Evolutionary conservation across 53 echinoderm and acorn worm species (phyloP).

Genomic region (Mesocentrotus franciscanus): DNA sequence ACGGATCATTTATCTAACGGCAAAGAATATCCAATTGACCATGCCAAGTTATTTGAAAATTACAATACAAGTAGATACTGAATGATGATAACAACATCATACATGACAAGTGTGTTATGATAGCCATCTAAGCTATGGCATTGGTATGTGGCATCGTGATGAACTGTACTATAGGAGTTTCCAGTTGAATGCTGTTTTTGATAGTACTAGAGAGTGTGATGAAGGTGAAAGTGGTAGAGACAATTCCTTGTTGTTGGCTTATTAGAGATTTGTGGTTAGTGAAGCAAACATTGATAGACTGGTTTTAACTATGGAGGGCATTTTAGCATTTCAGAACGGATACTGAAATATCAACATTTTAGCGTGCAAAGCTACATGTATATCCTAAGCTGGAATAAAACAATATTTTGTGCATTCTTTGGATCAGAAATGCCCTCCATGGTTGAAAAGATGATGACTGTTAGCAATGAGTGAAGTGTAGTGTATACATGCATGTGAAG

Average conservation of each 20-base stretch:
- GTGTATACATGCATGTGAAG: neutral
- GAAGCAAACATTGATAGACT: neutral
- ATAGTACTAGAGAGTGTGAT: neutral
- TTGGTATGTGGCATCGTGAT: too few species aligned
- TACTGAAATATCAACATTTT: neutral
- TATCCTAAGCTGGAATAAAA: neutral
- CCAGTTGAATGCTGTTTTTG: neutral
- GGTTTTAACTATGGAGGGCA: too few species aligned
- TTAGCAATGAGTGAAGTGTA: neutral
- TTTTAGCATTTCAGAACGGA: neutral
- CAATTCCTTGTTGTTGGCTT: neutral
- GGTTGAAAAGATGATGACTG: neutral
- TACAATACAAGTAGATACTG: neutral
- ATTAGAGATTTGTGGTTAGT: neutral
- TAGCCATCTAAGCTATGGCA: neutral
- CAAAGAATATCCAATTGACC: neutral
- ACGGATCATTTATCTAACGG: conserved; percentile 46
- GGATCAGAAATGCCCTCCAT: neutral
- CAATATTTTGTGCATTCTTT: neutral
- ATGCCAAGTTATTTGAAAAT: neutral
- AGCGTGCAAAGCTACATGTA: neutral
- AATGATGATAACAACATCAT: neutral
- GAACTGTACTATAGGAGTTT: neutral
- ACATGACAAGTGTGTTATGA: neutral
- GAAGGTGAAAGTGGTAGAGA: neutral